Evolutionary conservation across 1,140 invertebrate genomes (phyloP), one percentile per base, ranked within the genome.

Genomic region (Lordiphosa collinella): DNA sequence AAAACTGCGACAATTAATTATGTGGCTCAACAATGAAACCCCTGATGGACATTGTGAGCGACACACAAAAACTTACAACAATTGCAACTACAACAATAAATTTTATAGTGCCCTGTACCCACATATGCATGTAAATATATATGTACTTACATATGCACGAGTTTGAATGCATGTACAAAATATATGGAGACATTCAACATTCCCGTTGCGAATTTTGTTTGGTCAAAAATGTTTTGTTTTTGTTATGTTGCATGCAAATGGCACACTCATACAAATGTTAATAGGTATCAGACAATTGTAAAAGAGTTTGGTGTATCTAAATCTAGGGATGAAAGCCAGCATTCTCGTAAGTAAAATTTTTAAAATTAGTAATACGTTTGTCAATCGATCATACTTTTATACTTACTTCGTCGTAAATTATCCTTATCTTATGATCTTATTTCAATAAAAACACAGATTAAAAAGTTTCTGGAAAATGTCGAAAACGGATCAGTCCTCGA

Each of bases 1-100:
- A 78, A 84, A 84, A 84, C 79, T 78, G 84, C 78, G 73, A 84
- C 78, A 84, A 84, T 84, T 84, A 84, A 84, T 84, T 84, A 84
- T 84, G 78, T 78, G 78, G 78, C 72, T 69, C 73, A 84, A 84
- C 78, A 85, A 84, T 84, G 71, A 84, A 84, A 75, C 68, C 65
- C 53, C 55, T 61, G 60, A 56, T 47, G 67, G 72, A 68, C 67
- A 67, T 58, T 76, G 62, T 84, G 78, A 72, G 58, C 50, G 60
- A 71, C 50, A 53, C 71, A 69, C 51, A 60, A 43, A 58, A 46
- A 66, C 52, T 61, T 60, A 76, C 67, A 82, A 74, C 75, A 76
- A 82, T 78, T 84, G 67, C 65, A 69, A 57, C 59, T 67, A 65
- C 49, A 73, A 76, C 68, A 62, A 84, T 84, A 84, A 84, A 84